phyloP scores from a whole-genome alignment of 2,888 invertebrate genomes.

The Nomada ferruginata region DNA sequence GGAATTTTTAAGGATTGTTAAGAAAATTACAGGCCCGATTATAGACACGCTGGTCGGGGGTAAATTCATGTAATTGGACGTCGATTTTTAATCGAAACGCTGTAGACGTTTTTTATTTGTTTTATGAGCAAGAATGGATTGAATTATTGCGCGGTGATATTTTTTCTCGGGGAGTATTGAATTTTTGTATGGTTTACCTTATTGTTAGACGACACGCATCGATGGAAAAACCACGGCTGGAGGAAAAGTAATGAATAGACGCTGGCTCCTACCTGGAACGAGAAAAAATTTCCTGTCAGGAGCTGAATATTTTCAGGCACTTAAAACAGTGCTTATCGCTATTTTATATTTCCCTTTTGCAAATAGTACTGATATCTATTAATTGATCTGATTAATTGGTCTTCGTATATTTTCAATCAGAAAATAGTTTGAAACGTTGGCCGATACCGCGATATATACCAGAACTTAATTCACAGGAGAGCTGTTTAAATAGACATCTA shows the following conservation, averaged over 20 bases:
- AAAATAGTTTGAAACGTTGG: background rate
- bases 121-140: background rate
- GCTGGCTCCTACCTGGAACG: constrained; percentile 57
- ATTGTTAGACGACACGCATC: background rate
- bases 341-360: constrained; percentile 49
- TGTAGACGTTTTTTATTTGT: background rate
- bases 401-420: background rate
- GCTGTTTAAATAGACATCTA: no score
- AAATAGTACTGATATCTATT: no score
- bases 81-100: no score
- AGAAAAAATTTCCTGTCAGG: constrained; percentile 62
- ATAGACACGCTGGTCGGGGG: background rate
- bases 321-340: background rate
- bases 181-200: background rate
- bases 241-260: constrained; percentile 4
- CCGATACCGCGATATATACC: no score
- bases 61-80: background rate
- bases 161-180: no score
- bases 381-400: no score
- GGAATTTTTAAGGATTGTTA: background rate
- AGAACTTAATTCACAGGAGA: no score
- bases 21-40: background rate
- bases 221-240: background rate
- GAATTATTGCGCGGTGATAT: background rate
- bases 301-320: constrained; percentile 14